Percentiles rank a stretch among this genome's conserved stretches.
Evolutionary conservation across 2,888 invertebrate species (phyloP).

Genomic region (Villa cingulata): DNA sequence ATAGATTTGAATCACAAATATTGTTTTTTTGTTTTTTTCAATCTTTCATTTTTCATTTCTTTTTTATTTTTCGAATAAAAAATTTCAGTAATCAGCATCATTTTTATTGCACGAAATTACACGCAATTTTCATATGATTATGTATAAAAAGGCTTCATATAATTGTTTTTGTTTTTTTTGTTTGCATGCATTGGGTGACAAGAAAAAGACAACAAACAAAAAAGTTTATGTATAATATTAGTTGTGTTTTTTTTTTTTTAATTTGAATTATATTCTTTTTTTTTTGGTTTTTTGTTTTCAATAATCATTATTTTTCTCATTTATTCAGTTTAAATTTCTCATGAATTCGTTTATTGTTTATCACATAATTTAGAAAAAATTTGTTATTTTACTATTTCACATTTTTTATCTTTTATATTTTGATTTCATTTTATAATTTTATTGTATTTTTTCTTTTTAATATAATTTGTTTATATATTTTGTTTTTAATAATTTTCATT

Average conservation of each 20-base stretch:
- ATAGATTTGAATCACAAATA: too few relatives aligned
- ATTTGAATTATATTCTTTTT: slow-evolving; percentile 1
- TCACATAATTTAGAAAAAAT: too few relatives aligned
- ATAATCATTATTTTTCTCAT: background rate
- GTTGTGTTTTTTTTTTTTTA: slow-evolving; percentile 6
- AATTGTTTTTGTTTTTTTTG: too few relatives aligned
- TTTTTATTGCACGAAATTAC: slow-evolving; percentile 5
- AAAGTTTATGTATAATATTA: too few relatives aligned
- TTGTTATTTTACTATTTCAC: background rate
- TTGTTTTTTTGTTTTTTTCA: too few relatives aligned
- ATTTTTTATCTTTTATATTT: background rate
- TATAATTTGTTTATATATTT: background rate
- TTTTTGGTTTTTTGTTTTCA: background rate
- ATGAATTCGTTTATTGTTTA: too few relatives aligned
- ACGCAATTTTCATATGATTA: too few relatives aligned
- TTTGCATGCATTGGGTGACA: slow-evolving; percentile 9
- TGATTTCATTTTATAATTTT: background rate
- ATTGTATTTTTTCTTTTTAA: background rate
- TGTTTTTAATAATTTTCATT: background rate
- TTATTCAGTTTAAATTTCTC: too few relatives aligned
- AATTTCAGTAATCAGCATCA: too few relatives aligned
- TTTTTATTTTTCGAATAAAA: too few relatives aligned
- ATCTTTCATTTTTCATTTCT: too few relatives aligned
- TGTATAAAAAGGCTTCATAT: too few relatives aligned
- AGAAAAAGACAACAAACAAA: background rate